Conservation (phyloP, 2,113 vertebrate species). For the Malurus cyaneus region DNA sequence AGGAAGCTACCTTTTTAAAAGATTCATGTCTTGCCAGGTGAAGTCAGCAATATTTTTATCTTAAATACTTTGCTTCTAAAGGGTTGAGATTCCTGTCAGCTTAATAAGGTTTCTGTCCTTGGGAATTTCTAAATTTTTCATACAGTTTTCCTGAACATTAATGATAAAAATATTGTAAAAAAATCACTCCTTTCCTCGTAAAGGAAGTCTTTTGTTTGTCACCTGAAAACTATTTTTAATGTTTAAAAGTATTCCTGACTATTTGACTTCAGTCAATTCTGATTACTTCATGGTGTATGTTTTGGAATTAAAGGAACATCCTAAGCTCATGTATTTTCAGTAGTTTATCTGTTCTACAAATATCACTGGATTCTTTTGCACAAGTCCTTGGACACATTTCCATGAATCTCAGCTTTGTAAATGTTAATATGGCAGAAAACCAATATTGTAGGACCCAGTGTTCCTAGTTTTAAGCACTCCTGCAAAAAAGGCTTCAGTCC, state of each 20-base stretch:
- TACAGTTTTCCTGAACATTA: background rate
- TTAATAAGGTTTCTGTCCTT: background rate
- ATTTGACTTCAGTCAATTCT: background rate
- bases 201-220: background rate
- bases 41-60: background rate
- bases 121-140: background rate
- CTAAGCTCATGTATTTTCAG: background rate
- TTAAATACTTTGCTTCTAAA: background rate
- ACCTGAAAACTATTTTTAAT: background rate
- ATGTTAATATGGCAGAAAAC: background rate
- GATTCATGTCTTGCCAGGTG: background rate
- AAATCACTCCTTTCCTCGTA: background rate
- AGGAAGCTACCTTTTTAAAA: background rate
- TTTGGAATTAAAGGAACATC: background rate
- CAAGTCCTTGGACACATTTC: background rate
- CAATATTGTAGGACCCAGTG: background rate
- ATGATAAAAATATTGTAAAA: background rate
- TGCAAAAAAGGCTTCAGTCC: background rate
- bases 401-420: background rate
- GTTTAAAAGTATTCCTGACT: background rate
- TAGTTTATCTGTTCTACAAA: background rate
- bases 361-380: background rate
- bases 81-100: background rate
- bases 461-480: background rate
- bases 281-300: background rate